Evolutionary conservation across 92 coral and sea anemone genomes (phyloP).

Genomic region (Meandrina meandrites): DNA sequence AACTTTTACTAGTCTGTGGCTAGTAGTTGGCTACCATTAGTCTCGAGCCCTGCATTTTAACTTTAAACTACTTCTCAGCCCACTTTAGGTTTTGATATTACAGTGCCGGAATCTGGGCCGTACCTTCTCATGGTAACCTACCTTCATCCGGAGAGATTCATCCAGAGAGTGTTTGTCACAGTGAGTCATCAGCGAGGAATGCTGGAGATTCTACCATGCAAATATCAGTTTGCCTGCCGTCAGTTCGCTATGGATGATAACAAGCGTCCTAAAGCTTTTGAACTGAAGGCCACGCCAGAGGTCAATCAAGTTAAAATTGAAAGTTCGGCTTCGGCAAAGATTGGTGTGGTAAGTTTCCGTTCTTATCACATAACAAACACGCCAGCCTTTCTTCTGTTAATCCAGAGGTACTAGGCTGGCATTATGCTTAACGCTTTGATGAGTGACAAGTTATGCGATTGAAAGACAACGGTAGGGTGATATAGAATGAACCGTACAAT

Average conservation of each 20-base stretch:
- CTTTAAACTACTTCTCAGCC: conserved; percentile 19
- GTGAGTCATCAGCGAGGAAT: conserved; percentile 65
- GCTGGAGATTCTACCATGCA: conserved; percentile 78
- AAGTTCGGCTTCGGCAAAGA: conserved; percentile 52
- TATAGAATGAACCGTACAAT: neutral
- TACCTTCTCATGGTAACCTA: conserved; percentile 73
- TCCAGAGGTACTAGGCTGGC: neutral
- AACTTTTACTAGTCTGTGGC: too few species aligned
- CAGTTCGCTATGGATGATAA: conserved; percentile 66
- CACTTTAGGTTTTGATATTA: conserved; percentile 52
- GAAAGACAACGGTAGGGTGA: neutral
- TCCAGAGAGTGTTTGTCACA: conserved; percentile 57
- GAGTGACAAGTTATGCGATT: neutral
- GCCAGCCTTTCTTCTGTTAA: neutral
- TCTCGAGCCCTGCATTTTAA: too few species aligned
- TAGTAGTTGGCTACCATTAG: too few species aligned
- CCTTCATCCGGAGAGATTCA: conserved; percentile 64
- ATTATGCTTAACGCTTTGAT: neutral
- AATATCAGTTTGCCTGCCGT: conserved; percentile 81
- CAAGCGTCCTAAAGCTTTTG: conserved; percentile 44
- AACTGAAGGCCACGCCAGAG: conserved; percentile 44
- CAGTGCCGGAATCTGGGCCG: conserved; percentile 60
- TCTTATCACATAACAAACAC: neutral
- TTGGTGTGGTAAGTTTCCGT: conserved; percentile 67
- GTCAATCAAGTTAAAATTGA: conserved; percentile 50